Evolutionary conservation across 2,888 invertebrate genomes (phyloP).

Genomic region (Maniola hyperantus): DNA sequence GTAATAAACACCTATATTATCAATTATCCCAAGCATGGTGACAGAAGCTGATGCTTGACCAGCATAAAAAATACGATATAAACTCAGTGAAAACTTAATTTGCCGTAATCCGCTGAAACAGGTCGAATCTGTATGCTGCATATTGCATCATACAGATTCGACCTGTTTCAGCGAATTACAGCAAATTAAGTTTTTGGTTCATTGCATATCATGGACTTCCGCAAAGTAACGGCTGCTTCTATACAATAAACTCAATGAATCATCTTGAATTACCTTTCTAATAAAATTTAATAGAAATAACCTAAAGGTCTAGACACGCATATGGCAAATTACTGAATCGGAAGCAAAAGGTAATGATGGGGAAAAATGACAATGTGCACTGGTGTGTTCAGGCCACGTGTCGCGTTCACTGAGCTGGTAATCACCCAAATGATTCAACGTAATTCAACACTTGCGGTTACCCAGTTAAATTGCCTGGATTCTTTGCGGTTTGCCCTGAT

Average conservation of each 20-base stretch:
- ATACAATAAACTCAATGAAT: not conserved
- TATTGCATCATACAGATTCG: too few species aligned
- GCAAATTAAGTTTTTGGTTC: too few species aligned
- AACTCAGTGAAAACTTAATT: not conserved
- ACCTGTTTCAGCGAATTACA: too few species aligned
- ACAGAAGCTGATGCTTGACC: not conserved
- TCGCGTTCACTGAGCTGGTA: slow-evolving; percentile 45
- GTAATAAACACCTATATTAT: too few species aligned
- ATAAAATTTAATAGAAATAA: slow-evolving; percentile 9
- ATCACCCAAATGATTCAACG: slow-evolving; percentile 38
- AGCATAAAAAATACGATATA: not conserved
- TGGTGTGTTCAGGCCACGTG: slow-evolving; percentile 67
- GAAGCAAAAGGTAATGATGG: slow-evolving; percentile 59
- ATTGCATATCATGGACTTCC: too few species aligned
- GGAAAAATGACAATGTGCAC: slow-evolving; percentile 66
- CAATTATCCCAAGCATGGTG: not conserved
- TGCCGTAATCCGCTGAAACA: too few species aligned
- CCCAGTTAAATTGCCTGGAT: slow-evolving; percentile 33
- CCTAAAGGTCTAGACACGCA: slow-evolving; percentile 38
- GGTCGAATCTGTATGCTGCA: too few species aligned
- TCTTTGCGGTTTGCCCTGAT: slow-evolving; percentile 34
- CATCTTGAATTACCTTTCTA: not conserved
- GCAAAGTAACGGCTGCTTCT: too few species aligned
- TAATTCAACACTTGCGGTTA: slow-evolving; percentile 37
- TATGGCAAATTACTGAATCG: slow-evolving; percentile 61